Evolutionary conservation across 2,888 invertebrate species (phyloP).

Genomic region (Dasysyrphus albostriatus): DNA sequence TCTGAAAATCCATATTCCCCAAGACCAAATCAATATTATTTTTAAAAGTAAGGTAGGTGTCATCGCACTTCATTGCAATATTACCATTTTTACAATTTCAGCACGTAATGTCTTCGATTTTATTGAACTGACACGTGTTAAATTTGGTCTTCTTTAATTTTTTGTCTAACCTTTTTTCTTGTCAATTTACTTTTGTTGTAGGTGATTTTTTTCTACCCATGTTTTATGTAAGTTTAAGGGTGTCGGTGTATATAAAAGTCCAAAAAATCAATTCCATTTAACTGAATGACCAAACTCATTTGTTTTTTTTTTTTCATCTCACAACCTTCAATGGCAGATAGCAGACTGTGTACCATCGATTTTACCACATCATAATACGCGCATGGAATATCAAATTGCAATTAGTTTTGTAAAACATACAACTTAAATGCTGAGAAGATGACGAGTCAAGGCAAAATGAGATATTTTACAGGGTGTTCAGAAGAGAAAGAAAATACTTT

Average conservation of each 20-base stretch:
- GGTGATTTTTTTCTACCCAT: slow-evolving; percentile 18
- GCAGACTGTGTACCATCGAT: slow-evolving; percentile 45
- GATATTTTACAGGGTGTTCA: background rate
- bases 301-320: slow-evolving; percentile 32
- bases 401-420: slow-evolving; percentile 58
- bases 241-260: background rate
- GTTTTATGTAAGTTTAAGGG: slow-evolving; percentile 5
- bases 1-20: background rate
- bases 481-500: background rate
- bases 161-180: background rate
- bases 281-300: slow-evolving; percentile 38
- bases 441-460: background rate
- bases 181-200: slow-evolving; percentile 34
- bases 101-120: slow-evolving; percentile 55
- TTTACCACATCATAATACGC: slow-evolving; percentile 66
- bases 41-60: background rate
- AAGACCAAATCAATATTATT: background rate
- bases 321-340: slow-evolving; percentile 26
- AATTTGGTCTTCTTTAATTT: slow-evolving; percentile 14
- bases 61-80: background rate
- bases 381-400: slow-evolving; percentile 64
- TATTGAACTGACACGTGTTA: slow-evolving; percentile 56
- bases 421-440: slow-evolving; percentile 6
- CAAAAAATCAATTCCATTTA: slow-evolving; percentile 24
- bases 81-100: slow-evolving; percentile 37